These are phyloP conservation scores for Timema podura DNA, from an alignment of 2,888 invertebrate species.

Conservation along the genomic window DNA sequence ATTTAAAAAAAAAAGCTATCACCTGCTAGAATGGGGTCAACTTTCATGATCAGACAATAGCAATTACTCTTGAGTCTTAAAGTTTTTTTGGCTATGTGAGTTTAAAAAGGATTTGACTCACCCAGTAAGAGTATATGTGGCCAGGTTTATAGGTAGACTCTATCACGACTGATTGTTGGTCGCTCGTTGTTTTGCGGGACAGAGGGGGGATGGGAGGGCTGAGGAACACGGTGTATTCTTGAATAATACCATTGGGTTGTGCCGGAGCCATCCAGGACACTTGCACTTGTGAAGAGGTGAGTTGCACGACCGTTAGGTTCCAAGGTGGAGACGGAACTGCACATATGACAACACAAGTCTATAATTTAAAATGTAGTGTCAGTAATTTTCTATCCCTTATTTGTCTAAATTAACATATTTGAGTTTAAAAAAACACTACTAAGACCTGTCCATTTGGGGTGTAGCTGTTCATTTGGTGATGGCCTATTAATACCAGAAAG, in stretches of 20 bases:
- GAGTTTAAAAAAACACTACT: too few species aligned
- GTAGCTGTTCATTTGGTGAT: too few species aligned
- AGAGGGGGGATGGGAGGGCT: slow-evolving; percentile 60
- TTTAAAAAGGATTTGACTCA: slow-evolving; percentile 42
- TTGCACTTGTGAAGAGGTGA: slow-evolving; percentile 59
- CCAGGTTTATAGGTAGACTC: slow-evolving; percentile 38
- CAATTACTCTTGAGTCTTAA: too few species aligned
- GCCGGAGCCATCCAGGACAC: slow-evolving; percentile 67
- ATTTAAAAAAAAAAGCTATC: too few species aligned
- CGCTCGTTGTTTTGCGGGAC: slow-evolving; percentile 43
- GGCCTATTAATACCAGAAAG: too few species aligned
- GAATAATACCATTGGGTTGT: slow-evolving; percentile 59
- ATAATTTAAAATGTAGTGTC: neutral
- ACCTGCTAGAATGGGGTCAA: too few species aligned
- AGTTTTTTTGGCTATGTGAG: too few species aligned
- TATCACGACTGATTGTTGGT: slow-evolving; percentile 51
- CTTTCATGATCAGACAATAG: too few species aligned
- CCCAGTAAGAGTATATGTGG: slow-evolving; percentile 67
- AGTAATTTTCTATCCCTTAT: neutral
- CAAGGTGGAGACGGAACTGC: slow-evolving; percentile 65
- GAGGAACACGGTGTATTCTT: slow-evolving; percentile 60
- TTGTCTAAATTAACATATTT: too few species aligned
- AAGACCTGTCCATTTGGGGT: too few species aligned
- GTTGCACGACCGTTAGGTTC: slow-evolving; percentile 60
- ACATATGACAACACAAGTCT: slow-evolving; percentile 30